phyloP scores from a whole-genome alignment of 2,797 vertebrate species.

The Babyrousa celebensis region DNA sequence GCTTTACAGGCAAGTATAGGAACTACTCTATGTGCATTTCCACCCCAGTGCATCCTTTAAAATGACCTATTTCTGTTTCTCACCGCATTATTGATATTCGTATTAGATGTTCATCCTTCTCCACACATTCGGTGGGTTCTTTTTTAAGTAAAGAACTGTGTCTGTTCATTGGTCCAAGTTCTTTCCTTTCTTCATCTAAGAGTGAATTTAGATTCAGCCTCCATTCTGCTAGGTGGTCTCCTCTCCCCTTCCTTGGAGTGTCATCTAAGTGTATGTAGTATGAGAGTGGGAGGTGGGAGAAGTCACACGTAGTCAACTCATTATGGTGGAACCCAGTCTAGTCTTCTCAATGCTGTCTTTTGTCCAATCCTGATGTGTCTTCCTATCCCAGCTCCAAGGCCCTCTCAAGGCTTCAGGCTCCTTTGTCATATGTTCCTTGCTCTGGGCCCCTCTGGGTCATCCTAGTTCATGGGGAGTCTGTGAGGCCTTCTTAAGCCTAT shows the following conservation, averaged over 20 bases:
- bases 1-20: not conserved
- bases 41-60: not conserved
- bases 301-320: not conserved
- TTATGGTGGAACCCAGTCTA: not conserved
- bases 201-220: not conserved
- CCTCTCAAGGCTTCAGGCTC: not conserved
- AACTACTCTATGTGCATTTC: not conserved
- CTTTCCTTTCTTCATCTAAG: slow-evolving; percentile 17
- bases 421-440: not conserved
- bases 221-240: not conserved
- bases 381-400: not conserved
- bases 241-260: not conserved
- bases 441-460: not conserved
- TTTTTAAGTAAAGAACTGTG: not conserved
- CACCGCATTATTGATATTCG: not conserved
- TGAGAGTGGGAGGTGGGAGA: not conserved
- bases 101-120: not conserved
- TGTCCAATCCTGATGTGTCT: not conserved
- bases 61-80: not conserved
- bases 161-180: not conserved
- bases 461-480: not conserved
- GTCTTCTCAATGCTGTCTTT: not conserved
- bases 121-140: not conserved
- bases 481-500: not conserved
- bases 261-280: not conserved